Base-by-base conservation (phyloP, 2,113 vertebrate species). In the Eretmodus cyanostictus region DNA sequence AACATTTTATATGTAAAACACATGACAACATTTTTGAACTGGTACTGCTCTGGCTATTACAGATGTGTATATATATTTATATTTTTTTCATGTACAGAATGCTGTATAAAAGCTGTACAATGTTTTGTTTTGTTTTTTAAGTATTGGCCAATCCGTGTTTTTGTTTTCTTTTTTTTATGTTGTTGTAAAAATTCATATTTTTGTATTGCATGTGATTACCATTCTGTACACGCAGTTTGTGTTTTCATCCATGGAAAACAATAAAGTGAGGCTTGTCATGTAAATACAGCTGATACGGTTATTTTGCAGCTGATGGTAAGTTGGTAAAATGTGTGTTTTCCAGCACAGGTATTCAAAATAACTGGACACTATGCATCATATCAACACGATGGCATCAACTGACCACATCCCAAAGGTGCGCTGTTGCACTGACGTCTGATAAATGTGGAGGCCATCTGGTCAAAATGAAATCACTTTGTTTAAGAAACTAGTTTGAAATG, bases 181-280 rank as follows among this genome's bases (percentile, higher is more conserved):
- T 95, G 90, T 80, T 96, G 95, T 96, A 95, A 95, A 95, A 96
- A 96, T 94, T 93, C 93, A 96, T 97, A 97, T 97, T 97, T 97
- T 97, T 97, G 95, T 97, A 97, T 96, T 96, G 96, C 96, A 97
- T 96, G 96, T 96, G 95, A 96, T 85, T 93, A 93, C 93, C 94
- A 94, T 95, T 95, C 93, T 96, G 95, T 96, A 95, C 94, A 94
- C 90, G 90, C 94, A 88, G 88, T 95, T 96, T 96, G 87, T 96
- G 96, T 96, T 96, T 96, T 94, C 96, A 96, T 96, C 95, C 94
- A 94, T 94, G 92, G 94, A 94, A 93, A 92, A 96, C 87, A 97
- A 97, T 97, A 96, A 97, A 97, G 95, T 87, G 79, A 89, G 86
- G 95, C 95, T 95, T 95, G 94, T 96, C 94, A 94, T 93, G 95